Percentiles rank a stretch among this genome's conserved stretches.
Evolutionary conservation across 2,113 vertebrate species (phyloP).

Genomic region (Melanerpes aurifrons): DNA sequence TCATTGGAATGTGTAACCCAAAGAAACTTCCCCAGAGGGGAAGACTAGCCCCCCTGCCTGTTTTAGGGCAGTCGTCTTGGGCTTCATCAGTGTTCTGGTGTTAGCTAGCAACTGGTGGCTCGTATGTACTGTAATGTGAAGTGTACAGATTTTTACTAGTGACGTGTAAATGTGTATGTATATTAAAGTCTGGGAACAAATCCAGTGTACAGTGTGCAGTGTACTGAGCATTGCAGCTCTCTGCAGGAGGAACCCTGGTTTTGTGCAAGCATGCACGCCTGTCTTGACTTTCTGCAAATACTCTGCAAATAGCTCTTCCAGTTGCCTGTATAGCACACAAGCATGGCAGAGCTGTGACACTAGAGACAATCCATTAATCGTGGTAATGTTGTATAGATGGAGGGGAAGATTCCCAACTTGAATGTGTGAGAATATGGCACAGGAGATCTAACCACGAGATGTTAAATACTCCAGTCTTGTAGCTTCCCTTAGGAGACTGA

Average conservation of each 20-base stretch:
- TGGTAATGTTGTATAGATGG: background rate
- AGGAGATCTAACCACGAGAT: background rate
- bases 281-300: background rate
- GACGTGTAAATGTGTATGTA: constrained; percentile 77
- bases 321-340: background rate
- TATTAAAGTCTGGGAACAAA: constrained; percentile 79
- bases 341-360: background rate
- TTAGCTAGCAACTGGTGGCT: constrained; percentile 79
- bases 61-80: constrained; percentile 79
- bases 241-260: background rate
- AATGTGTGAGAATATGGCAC: background rate
- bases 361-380: background rate
- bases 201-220: background rate
- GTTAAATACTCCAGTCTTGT: background rate
- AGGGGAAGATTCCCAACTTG: background rate
- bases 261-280: background rate
- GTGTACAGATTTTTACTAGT: constrained; percentile 80
- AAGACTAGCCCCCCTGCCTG: constrained; percentile 73
- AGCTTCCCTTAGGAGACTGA: background rate
- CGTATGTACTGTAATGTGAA: constrained; percentile 81
- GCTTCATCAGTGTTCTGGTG: constrained; percentile 75
- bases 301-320: background rate
- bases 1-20: constrained; percentile 43
- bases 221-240: background rate
- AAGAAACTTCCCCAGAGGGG: constrained; percentile 72